Base-by-base conservation (phyloP, 1,140 invertebrate genomes). In the Dendrolimus punctatus region DNA sequence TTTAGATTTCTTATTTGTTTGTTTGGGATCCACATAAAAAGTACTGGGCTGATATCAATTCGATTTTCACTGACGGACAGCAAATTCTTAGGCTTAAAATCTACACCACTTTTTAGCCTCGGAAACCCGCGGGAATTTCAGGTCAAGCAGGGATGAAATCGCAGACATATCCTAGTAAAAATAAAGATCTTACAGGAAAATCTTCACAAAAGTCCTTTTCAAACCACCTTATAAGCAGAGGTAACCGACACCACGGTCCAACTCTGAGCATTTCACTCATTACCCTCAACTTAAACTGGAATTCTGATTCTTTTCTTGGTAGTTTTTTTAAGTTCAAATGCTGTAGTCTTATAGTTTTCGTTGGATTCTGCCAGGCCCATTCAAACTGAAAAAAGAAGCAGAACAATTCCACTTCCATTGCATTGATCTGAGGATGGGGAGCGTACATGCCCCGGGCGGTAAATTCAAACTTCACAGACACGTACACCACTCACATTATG, bases 291-390 rank as follows among this genome's bases (percentile, higher is more conserved):
- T 91, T 89, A 68, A 92, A 97, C 55, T 94, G 88, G 64, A 95
- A 93, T 23, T 87, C 80, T 36, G 88, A 91, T 80, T 98, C 95
- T 40, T 89, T 91, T 6, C 88, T 63, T 46, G 91, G 91, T 62
- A 94, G 94, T 54, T 91, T 92, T 5, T 85, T 85, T 1, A 95
- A 66, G 64, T 93, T 91, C 2, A 96, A 77, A 66, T 93, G 90
- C 57, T 91, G 91, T 0, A 99, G 70, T 47, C 96, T 90, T 43
- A 95, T 91, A 7, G 96, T 98, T 47, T 90, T 85, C 8, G 92
- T 87, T 7, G 97, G 97, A 89, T 99, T 94, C 73, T 99, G 98
- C 97, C 97, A 99, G 0, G 98, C 97, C 98, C 98, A 99, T 88
- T 99, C 98, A 89, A 99, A 99, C 93, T 97, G 64, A 53, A 89